Percentiles rank a stretch among this genome's conserved stretches.
Evolutionary conservation across 2,797 vertebrate genomes (phyloP).

Genomic region (Muraenolepis orangiensis): DNA sequence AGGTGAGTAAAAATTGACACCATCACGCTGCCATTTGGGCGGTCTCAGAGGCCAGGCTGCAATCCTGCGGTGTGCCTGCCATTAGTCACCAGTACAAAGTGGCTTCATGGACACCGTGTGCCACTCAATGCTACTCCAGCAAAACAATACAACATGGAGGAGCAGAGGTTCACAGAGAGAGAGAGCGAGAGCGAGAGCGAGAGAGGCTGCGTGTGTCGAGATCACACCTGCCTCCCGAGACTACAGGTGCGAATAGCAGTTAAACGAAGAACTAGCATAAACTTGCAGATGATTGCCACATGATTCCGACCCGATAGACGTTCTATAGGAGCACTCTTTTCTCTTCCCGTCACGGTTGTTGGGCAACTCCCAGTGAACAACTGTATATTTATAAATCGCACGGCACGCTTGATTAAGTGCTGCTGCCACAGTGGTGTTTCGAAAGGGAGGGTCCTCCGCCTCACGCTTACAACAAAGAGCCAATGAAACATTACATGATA

Average conservation of each 20-base stretch:
- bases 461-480: background rate
- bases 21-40: background rate
- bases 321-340: conserved; percentile 7
- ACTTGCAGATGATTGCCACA: background rate
- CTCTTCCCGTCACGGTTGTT: conserved; percentile 15
- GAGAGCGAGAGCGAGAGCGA: too few relatives aligned
- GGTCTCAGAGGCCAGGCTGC: background rate
- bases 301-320: conserved; percentile 6
- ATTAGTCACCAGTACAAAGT: background rate
- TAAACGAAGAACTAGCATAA: background rate
- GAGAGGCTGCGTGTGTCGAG: background rate
- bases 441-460: background rate
- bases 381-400: conserved; percentile 1
- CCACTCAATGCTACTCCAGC: background rate
- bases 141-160: background rate
- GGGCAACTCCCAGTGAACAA: background rate
- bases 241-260: background rate
- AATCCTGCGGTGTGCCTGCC: background rate
- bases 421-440: conserved; percentile 12
- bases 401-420: background rate
- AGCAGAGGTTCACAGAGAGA: background rate
- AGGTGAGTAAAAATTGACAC: too few relatives aligned
- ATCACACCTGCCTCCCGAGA: background rate
- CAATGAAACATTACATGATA: background rate
- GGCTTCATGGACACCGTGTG: background rate